phyloP scores from a whole-genome alignment of 2,113 vertebrate species.

The Mustelus asterias region DNA sequence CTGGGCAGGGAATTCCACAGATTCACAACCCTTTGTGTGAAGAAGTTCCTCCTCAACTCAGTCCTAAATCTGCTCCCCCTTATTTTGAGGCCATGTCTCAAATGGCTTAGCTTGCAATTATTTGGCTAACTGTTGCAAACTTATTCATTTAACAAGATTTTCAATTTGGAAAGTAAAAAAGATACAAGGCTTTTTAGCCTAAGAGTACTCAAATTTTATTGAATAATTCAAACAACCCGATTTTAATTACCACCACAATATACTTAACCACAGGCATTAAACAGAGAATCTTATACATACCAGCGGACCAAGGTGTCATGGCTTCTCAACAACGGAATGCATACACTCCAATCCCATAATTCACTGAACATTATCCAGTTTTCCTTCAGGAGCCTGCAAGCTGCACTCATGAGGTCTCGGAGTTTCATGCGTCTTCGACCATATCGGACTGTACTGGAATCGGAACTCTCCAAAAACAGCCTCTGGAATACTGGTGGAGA shows the following conservation, averaged over 20 bases:
- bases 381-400: slow-evolving; percentile 78
- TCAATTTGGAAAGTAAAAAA: neutral
- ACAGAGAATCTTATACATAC: slow-evolving; percentile 52
- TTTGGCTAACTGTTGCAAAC: neutral
- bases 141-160: neutral
- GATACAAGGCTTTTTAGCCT: neutral
- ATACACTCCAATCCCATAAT: slow-evolving; percentile 96
- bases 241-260: neutral
- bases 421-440: slow-evolving; percentile 89
- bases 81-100: neutral
- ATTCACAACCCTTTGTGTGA: too few relatives aligned
- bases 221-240: neutral
- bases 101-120: neutral
- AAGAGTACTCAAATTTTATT: neutral
- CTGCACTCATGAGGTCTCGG: slow-evolving; percentile 91
- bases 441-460: slow-evolving; percentile 76
- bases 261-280: neutral
- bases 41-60: too few relatives aligned
- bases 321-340: slow-evolving; percentile 85
- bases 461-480: slow-evolving; percentile 86
- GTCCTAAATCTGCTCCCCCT: too few relatives aligned
- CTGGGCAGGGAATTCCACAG: too few relatives aligned
- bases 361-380: slow-evolving; percentile 73
- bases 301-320: slow-evolving; percentile 88
- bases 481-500: slow-evolving; percentile 89